phyloP scores from a whole-genome alignment of 53 echinoderm and acorn worm species.

The Luidia sarsii region DNA sequence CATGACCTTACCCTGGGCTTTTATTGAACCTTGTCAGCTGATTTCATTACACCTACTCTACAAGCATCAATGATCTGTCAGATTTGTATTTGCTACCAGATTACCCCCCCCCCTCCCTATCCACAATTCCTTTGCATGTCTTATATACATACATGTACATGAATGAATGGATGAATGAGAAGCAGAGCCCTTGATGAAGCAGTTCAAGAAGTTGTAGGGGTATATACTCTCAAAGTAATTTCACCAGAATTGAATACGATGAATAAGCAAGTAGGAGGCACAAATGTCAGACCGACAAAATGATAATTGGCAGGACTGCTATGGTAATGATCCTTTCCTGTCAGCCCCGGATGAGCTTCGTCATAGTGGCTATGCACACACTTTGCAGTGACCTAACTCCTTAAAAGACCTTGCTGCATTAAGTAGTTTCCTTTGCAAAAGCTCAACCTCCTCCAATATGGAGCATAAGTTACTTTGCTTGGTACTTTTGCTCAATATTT shows the following conservation, averaged over 20 bases:
- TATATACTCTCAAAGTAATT: too few species aligned
- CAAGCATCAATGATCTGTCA: too few species aligned
- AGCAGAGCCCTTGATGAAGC: too few species aligned
- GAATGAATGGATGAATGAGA: too few species aligned
- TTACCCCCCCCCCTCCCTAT: too few species aligned
- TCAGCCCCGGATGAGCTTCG: constrained; percentile 12
- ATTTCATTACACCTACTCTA: too few species aligned
- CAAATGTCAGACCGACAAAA: constrained; percentile 29
- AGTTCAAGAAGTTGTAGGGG: too few species aligned
- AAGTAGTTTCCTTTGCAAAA: not conserved
- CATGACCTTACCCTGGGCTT: too few species aligned
- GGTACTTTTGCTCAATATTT: not conserved
- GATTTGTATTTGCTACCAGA: too few species aligned
- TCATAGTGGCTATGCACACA: constrained; percentile 4
- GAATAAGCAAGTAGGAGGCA: constrained; percentile 47
- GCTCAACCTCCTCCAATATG: constrained; percentile 4
- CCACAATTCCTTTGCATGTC: too few species aligned
- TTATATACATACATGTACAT: too few species aligned
- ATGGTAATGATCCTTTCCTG: constrained; percentile 30
- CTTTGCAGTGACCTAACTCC: constrained; percentile 21
- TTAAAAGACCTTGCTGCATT: not conserved
- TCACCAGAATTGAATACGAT: constrained; percentile 13
- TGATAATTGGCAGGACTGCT: not conserved
- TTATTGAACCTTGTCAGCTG: too few species aligned
- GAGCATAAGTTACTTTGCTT: not conserved